A percentile compares a stretch with the other conserved stretches of the same genome.
Conservation (phyloP, 2,113 vertebrate species). For the Percina caprodes region DNA sequence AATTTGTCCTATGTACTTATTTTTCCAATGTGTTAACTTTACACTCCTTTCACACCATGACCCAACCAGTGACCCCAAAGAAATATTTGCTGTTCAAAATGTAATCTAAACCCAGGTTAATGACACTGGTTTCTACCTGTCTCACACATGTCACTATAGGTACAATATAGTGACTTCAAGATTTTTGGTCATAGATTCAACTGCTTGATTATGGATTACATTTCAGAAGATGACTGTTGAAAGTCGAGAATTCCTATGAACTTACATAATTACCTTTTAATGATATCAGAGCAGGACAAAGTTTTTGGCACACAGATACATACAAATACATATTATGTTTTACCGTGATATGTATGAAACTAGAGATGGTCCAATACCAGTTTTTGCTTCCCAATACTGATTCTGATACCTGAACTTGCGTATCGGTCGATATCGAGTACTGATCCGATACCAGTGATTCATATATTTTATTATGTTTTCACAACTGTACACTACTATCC, state of each 20-base stretch:
- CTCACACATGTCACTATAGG: not conserved
- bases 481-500: too few relatives aligned
- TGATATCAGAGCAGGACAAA: not conserved
- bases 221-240: not conserved
- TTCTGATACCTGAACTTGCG: too few relatives aligned
- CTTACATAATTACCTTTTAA: not conserved
- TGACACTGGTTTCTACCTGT: not conserved
- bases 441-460: too few relatives aligned
- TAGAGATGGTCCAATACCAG: too few relatives aligned
- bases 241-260: not conserved
- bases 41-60: slow-evolving; percentile 4
- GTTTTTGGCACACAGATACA: not conserved
- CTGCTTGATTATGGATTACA: not conserved
- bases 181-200: not conserved
- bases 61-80: not conserved
- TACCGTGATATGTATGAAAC: not conserved
- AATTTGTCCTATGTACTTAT: slow-evolving; percentile 7
- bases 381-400: too few relatives aligned
- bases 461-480: too few relatives aligned
- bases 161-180: not conserved
- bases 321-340: not conserved
- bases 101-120: not conserved
- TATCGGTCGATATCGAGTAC: too few relatives aligned
- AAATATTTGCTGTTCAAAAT: not conserved
- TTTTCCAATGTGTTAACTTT: slow-evolving; percentile 13